Percentiles rank a stretch among this genome's conserved stretches.
Conservation (phyloP, 1,140 invertebrate genomes). For the Paracyclopina nana region DNA sequence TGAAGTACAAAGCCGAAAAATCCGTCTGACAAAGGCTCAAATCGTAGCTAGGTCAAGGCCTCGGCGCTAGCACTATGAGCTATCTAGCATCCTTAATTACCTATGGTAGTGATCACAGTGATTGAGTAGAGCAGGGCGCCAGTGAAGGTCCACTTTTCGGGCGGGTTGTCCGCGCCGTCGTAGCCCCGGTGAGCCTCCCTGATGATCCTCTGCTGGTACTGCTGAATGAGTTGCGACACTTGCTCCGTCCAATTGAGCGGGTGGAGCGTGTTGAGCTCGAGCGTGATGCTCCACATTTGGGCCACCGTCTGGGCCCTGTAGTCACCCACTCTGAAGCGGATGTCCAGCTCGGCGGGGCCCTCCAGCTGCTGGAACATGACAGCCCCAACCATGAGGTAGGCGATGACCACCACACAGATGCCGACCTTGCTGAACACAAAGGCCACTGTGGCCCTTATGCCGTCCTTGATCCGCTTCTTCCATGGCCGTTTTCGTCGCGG, state of each 20-base stretch:
- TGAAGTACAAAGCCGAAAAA: too few species aligned
- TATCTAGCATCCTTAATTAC: conserved; percentile 23
- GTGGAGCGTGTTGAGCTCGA: conserved; percentile 22
- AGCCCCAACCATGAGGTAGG: conserved; percentile 20
- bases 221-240: conserved; percentile 20
- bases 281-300: conserved; percentile 26
- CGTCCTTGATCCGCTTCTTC: conserved; percentile 5
- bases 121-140: conserved; percentile 29
- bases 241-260: conserved; percentile 24
- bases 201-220: conserved; percentile 23
- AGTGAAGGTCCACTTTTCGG: conserved; percentile 27
- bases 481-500: too few species aligned
- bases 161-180: conserved; percentile 20
- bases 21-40: too few species aligned
- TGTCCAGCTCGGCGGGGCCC: conserved; percentile 18
- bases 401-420: conserved; percentile 19
- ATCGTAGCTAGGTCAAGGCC: too few species aligned
- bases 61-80: too few species aligned
- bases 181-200: conserved; percentile 21
- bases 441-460: not conserved
- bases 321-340: conserved; percentile 17
- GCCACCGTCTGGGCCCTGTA: conserved; percentile 19
- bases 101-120: conserved; percentile 31
- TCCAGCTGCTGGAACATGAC: conserved; percentile 20
- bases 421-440: conserved; percentile 18